phyloP scores from a whole-genome alignment of 1,140 invertebrate genomes.

The Pteromalus puparum region DNA sequence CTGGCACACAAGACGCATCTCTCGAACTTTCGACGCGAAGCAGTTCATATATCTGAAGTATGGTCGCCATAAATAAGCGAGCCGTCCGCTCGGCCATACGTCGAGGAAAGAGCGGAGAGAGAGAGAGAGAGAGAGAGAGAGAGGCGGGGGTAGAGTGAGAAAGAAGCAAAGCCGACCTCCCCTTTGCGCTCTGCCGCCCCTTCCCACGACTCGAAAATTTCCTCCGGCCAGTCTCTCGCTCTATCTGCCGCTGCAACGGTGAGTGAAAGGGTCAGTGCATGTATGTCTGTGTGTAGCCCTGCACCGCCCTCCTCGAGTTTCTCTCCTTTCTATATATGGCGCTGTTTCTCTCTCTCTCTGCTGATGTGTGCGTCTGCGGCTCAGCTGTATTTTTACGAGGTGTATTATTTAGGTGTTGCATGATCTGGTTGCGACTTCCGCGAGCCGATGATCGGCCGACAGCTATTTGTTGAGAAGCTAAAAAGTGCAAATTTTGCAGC shows the following conservation, averaged over 20 bases:
- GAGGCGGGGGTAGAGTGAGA: not conserved
- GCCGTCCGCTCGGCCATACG: slow-evolving; percentile 67
- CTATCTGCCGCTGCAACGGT: not conserved
- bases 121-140: slow-evolving; percentile 4
- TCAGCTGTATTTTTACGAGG: slow-evolving; percentile 1
- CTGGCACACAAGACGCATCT: slow-evolving; percentile 70
- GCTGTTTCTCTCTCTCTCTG: not conserved
- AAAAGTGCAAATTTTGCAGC: too few relatives aligned
- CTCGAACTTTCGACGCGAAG: slow-evolving; percentile 75
- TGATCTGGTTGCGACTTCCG: not conserved
- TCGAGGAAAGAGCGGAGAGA: slow-evolving; percentile 31
- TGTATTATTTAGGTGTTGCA: not conserved
- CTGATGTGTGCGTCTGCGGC: not conserved
- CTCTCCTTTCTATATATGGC: not conserved
- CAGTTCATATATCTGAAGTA: slow-evolving; percentile 76
- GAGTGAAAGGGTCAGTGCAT: not conserved
- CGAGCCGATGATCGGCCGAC: too few relatives aligned
- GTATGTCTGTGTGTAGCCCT: not conserved
- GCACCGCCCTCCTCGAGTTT: not conserved
- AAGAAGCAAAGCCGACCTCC: slow-evolving; percentile 7
- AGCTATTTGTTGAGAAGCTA: too few relatives aligned
- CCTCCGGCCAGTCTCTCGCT: slow-evolving; percentile 14
- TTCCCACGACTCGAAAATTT: slow-evolving; percentile 43
- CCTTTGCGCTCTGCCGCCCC: slow-evolving; percentile 31
- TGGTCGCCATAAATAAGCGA: slow-evolving; percentile 75